Evolutionary conservation across 1,140 invertebrate genomes (phyloP), one percentile per base, ranked within the genome.

Genomic region (Belonocnema kinseyi): DNA sequence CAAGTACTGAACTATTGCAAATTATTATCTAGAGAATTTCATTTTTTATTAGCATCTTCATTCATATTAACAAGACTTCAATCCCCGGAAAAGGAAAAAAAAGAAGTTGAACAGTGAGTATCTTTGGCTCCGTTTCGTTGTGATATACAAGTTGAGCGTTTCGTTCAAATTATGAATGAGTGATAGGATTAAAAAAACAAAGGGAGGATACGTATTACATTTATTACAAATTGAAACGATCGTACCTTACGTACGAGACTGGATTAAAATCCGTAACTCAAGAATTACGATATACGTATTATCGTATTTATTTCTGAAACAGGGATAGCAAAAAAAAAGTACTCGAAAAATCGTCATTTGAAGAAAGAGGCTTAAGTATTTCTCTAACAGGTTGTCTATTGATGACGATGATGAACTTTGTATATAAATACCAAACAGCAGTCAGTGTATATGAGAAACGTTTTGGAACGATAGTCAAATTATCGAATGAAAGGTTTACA

Each of bases 101-200:
- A 72, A 40, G 53, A n/a, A 16, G 19, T 75, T 74, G 21, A 74
- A 75, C 75, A 17, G 73, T 80, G 50, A 74, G 73, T 80, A 73
- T 10, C 21, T 54, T 33, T 40, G 61, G 16, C 26, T 66, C 7
- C 26, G 33, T 66, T 66, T 66, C 26, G 56, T 66, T 66, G 61
- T 66, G 61, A 66, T 66, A 66, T 40, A 66, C 14, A 26, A 66
- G 61, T 66, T 66, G 26, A 66, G 61, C 33, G 61, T 66, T 66
- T 66, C 61, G 61, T 66, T 40, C 26, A 66, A 66, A 66, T 66
- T 66, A 66, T 16, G 61, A 40, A 33, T 66, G 21, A 66, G 33
- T 40, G 61, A 40, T 66, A 66, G 40, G 7, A 66, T 66, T 66
- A n/a, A 66, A 40, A 56, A 56, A 19, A 56, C 21, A 56, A 1